phyloP scores from a whole-genome alignment of 2,888 invertebrate genomes.

The Adelphocoris suturalis region DNA sequence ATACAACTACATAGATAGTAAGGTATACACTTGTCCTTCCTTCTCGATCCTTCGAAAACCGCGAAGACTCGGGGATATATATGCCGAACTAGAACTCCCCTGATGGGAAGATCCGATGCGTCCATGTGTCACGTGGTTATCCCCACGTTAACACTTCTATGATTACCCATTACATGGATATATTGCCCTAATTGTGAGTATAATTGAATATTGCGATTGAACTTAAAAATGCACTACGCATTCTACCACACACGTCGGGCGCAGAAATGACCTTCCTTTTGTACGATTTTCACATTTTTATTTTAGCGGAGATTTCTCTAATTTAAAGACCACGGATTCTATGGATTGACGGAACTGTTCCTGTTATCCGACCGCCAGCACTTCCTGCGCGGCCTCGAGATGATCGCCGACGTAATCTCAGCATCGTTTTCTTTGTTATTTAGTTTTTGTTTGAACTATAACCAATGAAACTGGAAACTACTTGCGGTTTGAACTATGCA shows the following conservation, averaged over 20 bases:
- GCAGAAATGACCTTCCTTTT: not conserved
- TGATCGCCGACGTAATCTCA: too few species aligned
- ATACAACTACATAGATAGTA: not conserved
- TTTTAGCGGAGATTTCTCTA: too few species aligned
- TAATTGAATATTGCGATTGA: not conserved
- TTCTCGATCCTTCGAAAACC: slow-evolving; percentile 4
- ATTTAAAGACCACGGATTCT: too few species aligned
- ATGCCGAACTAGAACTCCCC: not conserved
- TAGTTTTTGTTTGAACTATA: too few species aligned
- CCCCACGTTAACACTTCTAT: not conserved
- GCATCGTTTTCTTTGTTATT: too few species aligned
- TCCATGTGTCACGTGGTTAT: slow-evolving; percentile 30
- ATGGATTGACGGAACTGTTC: too few species aligned
- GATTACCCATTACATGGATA: not conserved
- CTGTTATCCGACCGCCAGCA: too few species aligned
- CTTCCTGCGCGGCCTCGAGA: too few species aligned
- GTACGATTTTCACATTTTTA: not conserved
- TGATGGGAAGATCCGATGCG: slow-evolving; percentile 11
- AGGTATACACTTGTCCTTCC: not conserved
- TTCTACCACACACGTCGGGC: slow-evolving; percentile 9
- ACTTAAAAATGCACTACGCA: not conserved
- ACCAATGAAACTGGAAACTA: too few species aligned
- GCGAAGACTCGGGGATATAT: not conserved
- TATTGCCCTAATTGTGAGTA: slow-evolving; percentile 12
- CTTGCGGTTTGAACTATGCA: too few species aligned